These are phyloP conservation scores for Subacronicta megacephala DNA, from an alignment of 2,888 invertebrate genomes.

Conservation along the genomic window DNA sequence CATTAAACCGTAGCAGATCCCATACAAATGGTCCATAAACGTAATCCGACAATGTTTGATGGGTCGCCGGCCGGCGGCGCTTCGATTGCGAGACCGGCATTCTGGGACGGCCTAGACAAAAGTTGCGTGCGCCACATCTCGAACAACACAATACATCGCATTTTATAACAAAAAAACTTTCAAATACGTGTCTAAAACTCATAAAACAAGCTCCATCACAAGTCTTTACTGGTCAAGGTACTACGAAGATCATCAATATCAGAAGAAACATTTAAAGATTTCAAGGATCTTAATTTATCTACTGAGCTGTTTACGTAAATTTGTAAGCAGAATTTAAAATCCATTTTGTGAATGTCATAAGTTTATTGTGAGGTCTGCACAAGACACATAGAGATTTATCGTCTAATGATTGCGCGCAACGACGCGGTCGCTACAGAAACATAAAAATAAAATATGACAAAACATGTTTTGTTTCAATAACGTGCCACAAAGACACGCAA, in stretches of 20 bases:
- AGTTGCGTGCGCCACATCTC: slow-evolving; percentile 40
- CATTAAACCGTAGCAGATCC: slow-evolving; percentile 83
- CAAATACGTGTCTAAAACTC: slow-evolving; percentile 5
- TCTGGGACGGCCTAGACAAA: slow-evolving; percentile 59
- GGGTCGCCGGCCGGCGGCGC: slow-evolving; percentile 65
- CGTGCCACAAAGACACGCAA: slow-evolving; percentile 54
- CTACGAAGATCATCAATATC: slow-evolving; percentile 25
- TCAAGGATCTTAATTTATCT: slow-evolving; percentile 40
- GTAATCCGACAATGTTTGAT: slow-evolving; percentile 85
- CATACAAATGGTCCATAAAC: slow-evolving; percentile 85
- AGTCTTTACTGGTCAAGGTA: slow-evolving; percentile 44
- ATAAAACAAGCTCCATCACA: slow-evolving; percentile 15
- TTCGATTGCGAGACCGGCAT: slow-evolving; percentile 72
- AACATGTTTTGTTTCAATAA: slow-evolving; percentile 81
- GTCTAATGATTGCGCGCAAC: slow-evolving; percentile 74
- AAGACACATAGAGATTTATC: slow-evolving; percentile 72
- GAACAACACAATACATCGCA: neutral
- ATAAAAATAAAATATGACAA: slow-evolving; percentile 23
- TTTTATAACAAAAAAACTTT: too few species aligned
- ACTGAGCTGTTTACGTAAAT: slow-evolving; percentile 49
- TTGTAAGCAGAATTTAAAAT: slow-evolving; percentile 59
- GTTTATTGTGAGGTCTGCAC: slow-evolving; percentile 60
- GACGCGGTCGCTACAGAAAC: slow-evolving; percentile 59
- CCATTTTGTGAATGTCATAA: slow-evolving; percentile 55
- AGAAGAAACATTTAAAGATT: slow-evolving; percentile 50